Evolutionary conservation across 92 coral and sea anemone species (phyloP).

Genomic region (Siderastrea radians): DNA sequence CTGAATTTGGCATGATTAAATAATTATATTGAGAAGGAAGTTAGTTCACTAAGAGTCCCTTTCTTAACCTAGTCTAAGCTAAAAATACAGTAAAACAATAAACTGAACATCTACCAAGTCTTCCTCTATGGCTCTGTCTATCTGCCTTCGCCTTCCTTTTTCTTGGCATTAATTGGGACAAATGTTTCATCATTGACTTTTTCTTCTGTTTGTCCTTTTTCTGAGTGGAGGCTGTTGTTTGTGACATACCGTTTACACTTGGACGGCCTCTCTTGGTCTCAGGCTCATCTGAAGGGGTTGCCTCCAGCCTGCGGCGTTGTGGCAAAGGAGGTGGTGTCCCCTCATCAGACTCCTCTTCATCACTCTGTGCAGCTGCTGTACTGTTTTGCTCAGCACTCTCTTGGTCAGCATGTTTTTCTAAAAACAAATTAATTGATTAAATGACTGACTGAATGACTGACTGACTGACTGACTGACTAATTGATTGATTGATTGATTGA

Average conservation of each 20-base stretch:
- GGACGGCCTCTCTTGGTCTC: conserved; percentile 30
- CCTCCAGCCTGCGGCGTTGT: conserved; percentile 68
- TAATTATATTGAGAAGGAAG: too few species aligned
- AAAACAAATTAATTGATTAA: background rate
- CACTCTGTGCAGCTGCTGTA: background rate
- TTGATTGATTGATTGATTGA: too few species aligned
- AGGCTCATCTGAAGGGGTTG: conserved; percentile 43
- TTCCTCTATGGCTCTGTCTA: too few species aligned
- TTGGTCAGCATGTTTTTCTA: background rate
- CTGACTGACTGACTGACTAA: too few species aligned
- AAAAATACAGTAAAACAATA: too few species aligned
- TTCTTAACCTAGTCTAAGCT: too few species aligned
- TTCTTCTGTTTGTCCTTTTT: background rate
- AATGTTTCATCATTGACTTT: background rate
- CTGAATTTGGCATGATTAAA: too few species aligned
- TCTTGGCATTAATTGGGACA: background rate
- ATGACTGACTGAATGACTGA: too few species aligned
- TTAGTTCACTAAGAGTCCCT: too few species aligned
- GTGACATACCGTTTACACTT: conserved; percentile 36
- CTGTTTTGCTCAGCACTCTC: background rate
- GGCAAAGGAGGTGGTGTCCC: conserved; percentile 86
- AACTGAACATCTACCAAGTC: too few species aligned
- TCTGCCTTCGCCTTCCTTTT: background rate
- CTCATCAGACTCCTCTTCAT: conserved; percentile 28
- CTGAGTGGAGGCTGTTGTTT: background rate